These are phyloP conservation scores for Isichthys henryi DNA, from an alignment of 2,113 vertebrate genomes.

Conservation along the genomic window DNA sequence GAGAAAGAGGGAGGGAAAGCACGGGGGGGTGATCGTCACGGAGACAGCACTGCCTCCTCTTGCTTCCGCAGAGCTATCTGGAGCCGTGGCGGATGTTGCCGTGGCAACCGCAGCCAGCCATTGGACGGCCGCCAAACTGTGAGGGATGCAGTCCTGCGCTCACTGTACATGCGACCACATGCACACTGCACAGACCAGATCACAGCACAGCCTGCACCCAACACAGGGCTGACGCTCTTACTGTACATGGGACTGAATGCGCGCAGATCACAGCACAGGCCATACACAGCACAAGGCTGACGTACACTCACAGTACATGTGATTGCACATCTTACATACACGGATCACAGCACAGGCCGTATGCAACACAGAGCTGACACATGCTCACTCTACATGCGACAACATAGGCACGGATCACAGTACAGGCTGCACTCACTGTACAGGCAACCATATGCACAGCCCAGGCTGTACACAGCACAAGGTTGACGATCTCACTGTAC, in stretches of 20 bases:
- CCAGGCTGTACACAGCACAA: no score
- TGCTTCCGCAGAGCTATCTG: constrained; percentile 52
- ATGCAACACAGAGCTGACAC: neutral
- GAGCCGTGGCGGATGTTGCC: constrained; percentile 67
- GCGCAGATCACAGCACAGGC: neutral
- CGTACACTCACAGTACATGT: neutral
- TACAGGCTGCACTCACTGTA: neutral
- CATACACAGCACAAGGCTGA: neutral
- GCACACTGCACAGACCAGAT: neutral
- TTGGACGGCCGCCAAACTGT: constrained; percentile 53
- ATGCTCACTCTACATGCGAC: neutral
- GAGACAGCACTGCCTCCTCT: constrained; percentile 39
- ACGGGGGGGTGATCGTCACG: neutral
- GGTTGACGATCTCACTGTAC: neutral
- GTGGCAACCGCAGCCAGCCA: constrained; percentile 65
- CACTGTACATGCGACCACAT: neutral
- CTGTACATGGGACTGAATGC: neutral
- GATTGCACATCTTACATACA: no score
- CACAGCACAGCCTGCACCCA: neutral
- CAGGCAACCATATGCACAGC: neutral
- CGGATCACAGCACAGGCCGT: no score
- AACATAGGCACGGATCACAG: neutral
- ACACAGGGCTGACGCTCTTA: neutral
- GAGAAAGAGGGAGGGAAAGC: neutral
- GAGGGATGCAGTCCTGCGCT: constrained; percentile 10